Base-by-base conservation (phyloP, 2,113 vertebrate species). In the Notothenia coriiceps region DNA sequence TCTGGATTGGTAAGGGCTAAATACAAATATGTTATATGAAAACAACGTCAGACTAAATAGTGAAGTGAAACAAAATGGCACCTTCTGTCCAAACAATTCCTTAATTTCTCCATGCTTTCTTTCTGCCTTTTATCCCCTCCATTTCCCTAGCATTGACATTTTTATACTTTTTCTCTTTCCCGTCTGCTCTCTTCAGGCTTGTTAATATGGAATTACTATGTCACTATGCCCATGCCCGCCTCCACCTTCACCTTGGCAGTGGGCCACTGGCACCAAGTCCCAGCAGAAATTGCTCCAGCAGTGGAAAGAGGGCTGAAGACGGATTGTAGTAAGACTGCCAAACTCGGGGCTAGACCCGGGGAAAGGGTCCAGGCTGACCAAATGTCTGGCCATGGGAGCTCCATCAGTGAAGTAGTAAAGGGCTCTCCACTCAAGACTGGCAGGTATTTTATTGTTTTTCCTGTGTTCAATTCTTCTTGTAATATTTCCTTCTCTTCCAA, bases 201-300 rank as follows among this genome's bases (percentile, higher is more conserved):
- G 29, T 92, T 86, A 63, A 94, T 92, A 67, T 99, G 98, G 98
- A 93, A 96, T 91, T 99, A 97, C 93, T 97, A 97, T 14, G 97
- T 99, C 63, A 97, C 97, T 35, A 98, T 99, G 97, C 97, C 97
- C 13, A 97, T 99, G 98, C 98, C 98, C 13, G 97, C 98, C 60
- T 98, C 98, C 46, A 99, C 98, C 54, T 97, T 99, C 86, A 96
- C 97, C 49, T 94, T 99, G 90, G 98, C 97, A 55, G 95, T 98
- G 71, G 98, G 98, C 22, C 94, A 93, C 89, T 99, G 98, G 98
- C 82, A 75, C 76, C 95, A 96, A 93, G 91, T 96, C 88, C 91
- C 92, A 81, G 79, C 82, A 22, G 91, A 91, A 54, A 69, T 54
- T 73, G 88, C 77, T 74, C 55, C 74, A 55, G 68, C 6, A 49